These are phyloP conservation scores for Neogobius melanostomus DNA, from an alignment of 2,113 vertebrate species.

Conservation along the genomic window DNA sequence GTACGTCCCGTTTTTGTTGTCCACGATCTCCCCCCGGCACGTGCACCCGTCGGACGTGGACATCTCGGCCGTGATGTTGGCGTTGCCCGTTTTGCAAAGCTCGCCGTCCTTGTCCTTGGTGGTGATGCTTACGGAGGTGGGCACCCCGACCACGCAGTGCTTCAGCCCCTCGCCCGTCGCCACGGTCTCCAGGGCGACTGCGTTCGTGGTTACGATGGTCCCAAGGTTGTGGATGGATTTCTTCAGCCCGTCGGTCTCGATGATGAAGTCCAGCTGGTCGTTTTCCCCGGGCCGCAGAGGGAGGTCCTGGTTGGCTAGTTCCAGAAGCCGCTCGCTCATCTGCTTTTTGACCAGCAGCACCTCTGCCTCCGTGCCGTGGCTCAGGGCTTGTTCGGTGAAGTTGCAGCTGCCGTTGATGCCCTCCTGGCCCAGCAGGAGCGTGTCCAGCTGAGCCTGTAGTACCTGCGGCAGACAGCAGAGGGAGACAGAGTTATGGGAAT, in stretches of 20 bases:
- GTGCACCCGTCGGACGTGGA: constrained; percentile 84
- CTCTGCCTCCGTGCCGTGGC: constrained; percentile 90
- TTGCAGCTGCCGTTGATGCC: constrained; percentile 91
- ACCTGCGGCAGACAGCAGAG: constrained; percentile 76
- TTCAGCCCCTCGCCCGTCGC: constrained; percentile 91
- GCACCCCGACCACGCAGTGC: constrained; percentile 88
- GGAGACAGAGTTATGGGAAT: constrained; percentile 22
- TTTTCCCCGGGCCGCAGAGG: constrained; percentile 92
- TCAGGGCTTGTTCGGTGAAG: constrained; percentile 92
- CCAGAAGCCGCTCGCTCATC: constrained; percentile 90
- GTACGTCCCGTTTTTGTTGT: constrained; percentile 98
- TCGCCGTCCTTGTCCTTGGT: constrained; percentile 95
- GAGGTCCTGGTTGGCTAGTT: constrained; percentile 85
- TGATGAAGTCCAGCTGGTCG: constrained; percentile 89
- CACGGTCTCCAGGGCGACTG: constrained; percentile 90
- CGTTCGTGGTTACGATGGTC: constrained; percentile 90
- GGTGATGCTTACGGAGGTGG: constrained; percentile 89
- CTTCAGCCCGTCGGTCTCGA: constrained; percentile 92
- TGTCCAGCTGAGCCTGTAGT: constrained; percentile 90
- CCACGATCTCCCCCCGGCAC: constrained; percentile 87
- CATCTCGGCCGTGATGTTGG: constrained; percentile 87
- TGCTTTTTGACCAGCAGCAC: constrained; percentile 96
- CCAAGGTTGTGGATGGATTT: constrained; percentile 97
- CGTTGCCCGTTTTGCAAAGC: constrained; percentile 93
- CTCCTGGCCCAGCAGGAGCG: constrained; percentile 90